Percentiles rank a stretch among this genome's conserved stretches.
These are phyloP conservation scores for Leiothrix lutea DNA, from an alignment of 2,113 vertebrate genomes.

Conservation along the genomic window DNA sequence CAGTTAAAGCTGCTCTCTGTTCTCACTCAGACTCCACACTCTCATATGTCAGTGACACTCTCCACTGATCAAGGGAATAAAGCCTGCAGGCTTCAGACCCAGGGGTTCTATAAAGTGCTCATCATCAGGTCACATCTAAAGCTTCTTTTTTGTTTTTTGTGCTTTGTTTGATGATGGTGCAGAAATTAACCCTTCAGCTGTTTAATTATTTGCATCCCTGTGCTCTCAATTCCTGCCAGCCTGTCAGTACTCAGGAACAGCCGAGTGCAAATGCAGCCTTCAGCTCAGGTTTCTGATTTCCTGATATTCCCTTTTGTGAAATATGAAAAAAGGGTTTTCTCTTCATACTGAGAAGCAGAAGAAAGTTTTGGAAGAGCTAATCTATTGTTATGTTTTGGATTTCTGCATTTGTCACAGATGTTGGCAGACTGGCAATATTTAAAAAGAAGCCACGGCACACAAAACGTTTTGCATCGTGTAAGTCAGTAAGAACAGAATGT, in stretches of 20 bases:
- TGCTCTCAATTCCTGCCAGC: neutral
- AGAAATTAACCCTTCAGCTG: conserved; percentile 35
- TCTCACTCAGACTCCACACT: conserved; percentile 20
- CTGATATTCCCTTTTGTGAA: neutral
- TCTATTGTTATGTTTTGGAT: neutral
- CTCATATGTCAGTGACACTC: neutral
- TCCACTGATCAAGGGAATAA: conserved; percentile 42
- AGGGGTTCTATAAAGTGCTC: conserved; percentile 2
- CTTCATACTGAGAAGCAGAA: neutral
- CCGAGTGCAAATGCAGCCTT: neutral
- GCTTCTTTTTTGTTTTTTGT: neutral
- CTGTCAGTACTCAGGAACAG: neutral
- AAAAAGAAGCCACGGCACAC: neutral
- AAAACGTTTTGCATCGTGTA: neutral
- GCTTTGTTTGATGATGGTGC: neutral
- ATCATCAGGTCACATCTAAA: conserved; percentile 24
- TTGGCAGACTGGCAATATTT: neutral
- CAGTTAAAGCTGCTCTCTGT: conserved; percentile 19
- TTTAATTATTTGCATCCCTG: neutral
- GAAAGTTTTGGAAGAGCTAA: neutral
- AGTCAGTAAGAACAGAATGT: neutral
- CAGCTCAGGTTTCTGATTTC: neutral
- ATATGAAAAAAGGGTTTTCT: neutral
- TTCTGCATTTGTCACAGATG: conserved; percentile 2
- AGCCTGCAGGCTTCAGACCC: conserved; percentile 26